These are phyloP conservation scores for Pseudochromis fuscus DNA, from an alignment of 2,797 vertebrate genomes.

Conservation along the genomic window DNA sequence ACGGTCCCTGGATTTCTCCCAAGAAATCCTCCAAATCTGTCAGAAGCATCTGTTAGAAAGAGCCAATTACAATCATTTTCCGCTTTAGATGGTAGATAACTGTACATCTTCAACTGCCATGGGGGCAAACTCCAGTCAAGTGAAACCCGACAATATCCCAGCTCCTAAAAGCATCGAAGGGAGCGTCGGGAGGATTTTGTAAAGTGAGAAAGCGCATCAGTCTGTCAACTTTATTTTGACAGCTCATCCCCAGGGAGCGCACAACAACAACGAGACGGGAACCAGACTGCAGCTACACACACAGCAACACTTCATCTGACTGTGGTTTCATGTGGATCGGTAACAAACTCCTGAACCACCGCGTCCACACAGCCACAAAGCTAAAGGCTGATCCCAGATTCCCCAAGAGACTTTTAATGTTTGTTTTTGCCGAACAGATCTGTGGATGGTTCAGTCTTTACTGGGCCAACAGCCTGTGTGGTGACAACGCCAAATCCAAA, in stretches of 20 bases:
- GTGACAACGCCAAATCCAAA: slow-evolving; percentile 10
- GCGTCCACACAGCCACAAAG: background rate
- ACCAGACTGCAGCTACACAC: background rate
- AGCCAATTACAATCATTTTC: background rate
- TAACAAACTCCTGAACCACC: slow-evolving; percentile 9
- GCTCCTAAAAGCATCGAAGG: slow-evolving; percentile 27
- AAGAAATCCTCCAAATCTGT: background rate
- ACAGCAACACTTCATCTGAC: too few species aligned
- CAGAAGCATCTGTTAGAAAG: slow-evolving; percentile 18
- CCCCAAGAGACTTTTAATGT: slow-evolving; percentile 26
- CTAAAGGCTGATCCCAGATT: slow-evolving; percentile 24
- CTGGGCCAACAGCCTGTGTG: slow-evolving; percentile 7
- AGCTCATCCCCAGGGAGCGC: background rate
- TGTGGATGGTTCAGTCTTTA: slow-evolving; percentile 24
- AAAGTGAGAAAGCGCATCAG: slow-evolving; percentile 27
- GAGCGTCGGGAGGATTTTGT: slow-evolving; percentile 30
- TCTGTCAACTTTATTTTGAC: slow-evolving; percentile 41
- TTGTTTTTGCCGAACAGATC: slow-evolving; percentile 30
- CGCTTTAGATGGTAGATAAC: background rate
- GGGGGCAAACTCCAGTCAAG: slow-evolving; percentile 31
- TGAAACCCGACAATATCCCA: slow-evolving; percentile 29
- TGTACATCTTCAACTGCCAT: slow-evolving; percentile 13
- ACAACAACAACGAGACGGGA: background rate
- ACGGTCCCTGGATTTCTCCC: background rate
- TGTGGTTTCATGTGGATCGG: background rate